A percentile compares a stretch with the other conserved stretches of the same genome.
Evolutionary conservation across 2,888 invertebrate genomes (phyloP).

Genomic region (Ophion costatus): DNA sequence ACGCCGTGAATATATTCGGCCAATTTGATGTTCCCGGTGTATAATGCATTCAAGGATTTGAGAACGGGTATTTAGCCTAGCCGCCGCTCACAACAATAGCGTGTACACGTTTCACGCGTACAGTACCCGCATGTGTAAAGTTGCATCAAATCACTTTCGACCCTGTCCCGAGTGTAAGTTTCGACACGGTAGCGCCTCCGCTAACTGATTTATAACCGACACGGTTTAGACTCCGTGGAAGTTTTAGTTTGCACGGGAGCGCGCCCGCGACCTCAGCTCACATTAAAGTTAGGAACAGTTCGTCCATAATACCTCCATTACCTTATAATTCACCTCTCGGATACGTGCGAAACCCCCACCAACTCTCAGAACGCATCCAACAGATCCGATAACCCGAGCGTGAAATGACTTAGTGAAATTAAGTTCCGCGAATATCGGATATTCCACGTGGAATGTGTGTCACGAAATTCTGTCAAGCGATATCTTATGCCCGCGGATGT

Average conservation of each 20-base stretch:
- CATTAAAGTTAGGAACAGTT: conserved; percentile 72
- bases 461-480: conserved; percentile 25
- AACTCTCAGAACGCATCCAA: conserved; percentile 47
- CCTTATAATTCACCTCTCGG: conserved; percentile 69
- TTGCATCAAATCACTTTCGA: conserved; percentile 67
- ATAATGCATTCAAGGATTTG: conserved; percentile 29
- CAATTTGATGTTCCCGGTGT: conserved; percentile 45
- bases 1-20: conserved; percentile 35
- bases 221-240: conserved; percentile 65
- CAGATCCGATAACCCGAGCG: conserved; percentile 67
- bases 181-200: conserved; percentile 62
- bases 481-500: not conserved
- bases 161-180: conserved; percentile 59
- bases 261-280: conserved; percentile 67
- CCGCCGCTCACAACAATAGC: conserved; percentile 2
- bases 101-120: not conserved
- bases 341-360: conserved; percentile 62
- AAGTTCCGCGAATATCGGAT: conserved; percentile 60
- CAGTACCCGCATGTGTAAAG: conserved; percentile 30
- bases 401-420: conserved; percentile 70
- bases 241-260: conserved; percentile 49
- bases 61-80: conserved; percentile 8
- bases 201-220: conserved; percentile 72
- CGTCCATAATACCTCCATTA: conserved; percentile 70
- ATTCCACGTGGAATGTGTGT: conserved; percentile 45